Evolutionary conservation across 2,797 vertebrate species (phyloP).

Genomic region (Siniperca undulata): DNA sequence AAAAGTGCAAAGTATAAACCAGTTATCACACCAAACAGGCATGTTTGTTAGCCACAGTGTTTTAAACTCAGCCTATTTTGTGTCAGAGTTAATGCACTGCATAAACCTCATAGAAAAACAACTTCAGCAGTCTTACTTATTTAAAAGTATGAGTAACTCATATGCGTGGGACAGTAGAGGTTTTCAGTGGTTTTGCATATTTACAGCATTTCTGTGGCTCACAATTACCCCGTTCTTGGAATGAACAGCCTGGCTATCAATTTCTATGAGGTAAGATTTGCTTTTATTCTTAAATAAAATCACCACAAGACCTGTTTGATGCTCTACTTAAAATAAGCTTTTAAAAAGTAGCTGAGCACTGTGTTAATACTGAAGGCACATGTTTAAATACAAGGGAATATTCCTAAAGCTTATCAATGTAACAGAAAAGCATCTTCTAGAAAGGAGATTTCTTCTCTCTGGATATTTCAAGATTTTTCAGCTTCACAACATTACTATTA

Average conservation of each 20-base stretch:
- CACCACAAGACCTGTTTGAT: background rate
- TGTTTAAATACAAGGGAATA: constrained; percentile 24
- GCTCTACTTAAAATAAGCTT: background rate
- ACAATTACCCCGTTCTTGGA: constrained; percentile 32
- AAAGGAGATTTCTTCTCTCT: background rate
- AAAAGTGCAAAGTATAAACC: constrained; percentile 45
- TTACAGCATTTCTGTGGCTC: constrained; percentile 45
- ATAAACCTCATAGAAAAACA: constrained; percentile 18
- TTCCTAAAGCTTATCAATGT: constrained; percentile 28
- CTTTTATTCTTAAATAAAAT: constrained; percentile 43
- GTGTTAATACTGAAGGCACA: constrained; percentile 50
- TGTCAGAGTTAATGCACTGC: constrained; percentile 11
- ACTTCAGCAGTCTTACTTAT: background rate
- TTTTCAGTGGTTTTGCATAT: constrained; percentile 44
- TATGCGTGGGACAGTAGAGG: background rate
- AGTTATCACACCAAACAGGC: constrained; percentile 8
- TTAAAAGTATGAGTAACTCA: constrained; percentile 17
- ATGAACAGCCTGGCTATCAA: constrained; percentile 31
- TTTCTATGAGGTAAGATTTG: constrained; percentile 64
- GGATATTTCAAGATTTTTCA: background rate
- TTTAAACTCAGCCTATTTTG: constrained; percentile 12
- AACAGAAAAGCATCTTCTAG: constrained; percentile 42
- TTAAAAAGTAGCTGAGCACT: constrained; percentile 2
- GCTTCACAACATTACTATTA: background rate
- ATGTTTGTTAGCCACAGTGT: constrained; percentile 5